Conservation (phyloP, 2,113 vertebrate species). For the Anas platyrhynchos region DNA sequence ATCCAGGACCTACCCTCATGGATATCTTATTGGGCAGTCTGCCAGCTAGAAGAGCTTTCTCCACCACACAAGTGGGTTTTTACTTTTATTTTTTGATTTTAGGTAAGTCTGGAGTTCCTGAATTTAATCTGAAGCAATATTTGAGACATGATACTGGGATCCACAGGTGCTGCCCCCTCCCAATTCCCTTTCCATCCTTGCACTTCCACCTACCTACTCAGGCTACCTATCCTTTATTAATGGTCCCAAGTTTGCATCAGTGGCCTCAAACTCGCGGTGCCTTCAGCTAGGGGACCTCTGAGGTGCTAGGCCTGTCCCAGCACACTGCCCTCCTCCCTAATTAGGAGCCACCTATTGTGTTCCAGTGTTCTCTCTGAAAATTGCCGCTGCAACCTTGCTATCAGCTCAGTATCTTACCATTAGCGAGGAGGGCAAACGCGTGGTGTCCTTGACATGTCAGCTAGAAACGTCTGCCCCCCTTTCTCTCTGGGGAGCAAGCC, state of each 20-base stretch:
- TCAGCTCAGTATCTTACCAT: slow-evolving; percentile 36
- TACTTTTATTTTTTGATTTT: neutral
- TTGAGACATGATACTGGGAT: neutral
- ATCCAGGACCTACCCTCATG: neutral
- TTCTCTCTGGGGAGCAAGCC: slow-evolving; percentile 30
- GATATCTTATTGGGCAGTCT: neutral
- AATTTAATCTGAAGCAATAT: neutral
- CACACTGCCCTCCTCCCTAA: slow-evolving; percentile 27
- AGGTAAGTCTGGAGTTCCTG: neutral
- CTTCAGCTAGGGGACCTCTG: neutral
- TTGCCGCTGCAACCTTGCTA: slow-evolving; percentile 28
- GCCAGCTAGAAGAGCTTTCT: neutral
- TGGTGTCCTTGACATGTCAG: slow-evolving; percentile 61
- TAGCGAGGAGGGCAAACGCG: slow-evolving; percentile 33
- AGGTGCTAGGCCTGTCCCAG: neutral
- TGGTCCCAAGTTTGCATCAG: neutral
- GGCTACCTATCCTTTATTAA: neutral
- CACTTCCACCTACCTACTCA: neutral
- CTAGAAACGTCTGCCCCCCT: slow-evolving; percentile 20
- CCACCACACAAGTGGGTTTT: neutral
- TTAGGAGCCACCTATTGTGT: slow-evolving; percentile 42
- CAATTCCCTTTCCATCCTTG: neutral
- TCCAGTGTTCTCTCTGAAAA: slow-evolving; percentile 49
- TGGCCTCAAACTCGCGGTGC: neutral
- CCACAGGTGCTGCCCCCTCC: neutral